These are phyloP conservation scores for Thamnophis sirtalis DNA, from an alignment of 2,113 vertebrate species.

Conservation along the genomic window DNA sequence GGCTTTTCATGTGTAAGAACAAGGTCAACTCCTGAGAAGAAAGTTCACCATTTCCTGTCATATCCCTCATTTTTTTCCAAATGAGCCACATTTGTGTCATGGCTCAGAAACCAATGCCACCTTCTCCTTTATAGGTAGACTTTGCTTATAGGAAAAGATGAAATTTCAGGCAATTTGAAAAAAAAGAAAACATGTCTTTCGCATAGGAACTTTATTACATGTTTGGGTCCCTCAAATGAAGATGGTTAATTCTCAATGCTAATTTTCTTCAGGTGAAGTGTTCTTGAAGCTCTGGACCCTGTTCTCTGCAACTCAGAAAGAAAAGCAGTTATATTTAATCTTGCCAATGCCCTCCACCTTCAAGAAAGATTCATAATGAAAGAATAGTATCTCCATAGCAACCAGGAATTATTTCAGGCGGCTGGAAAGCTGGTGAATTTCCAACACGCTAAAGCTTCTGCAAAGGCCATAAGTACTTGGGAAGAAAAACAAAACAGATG, in stretches of 20 bases:
- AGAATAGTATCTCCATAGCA: slow-evolving; percentile 78
- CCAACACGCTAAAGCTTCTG: slow-evolving; percentile 69
- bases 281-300: slow-evolving; percentile 58
- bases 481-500: slow-evolving; percentile 78
- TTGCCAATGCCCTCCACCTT: slow-evolving; percentile 78
- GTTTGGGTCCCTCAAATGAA: slow-evolving; percentile 47
- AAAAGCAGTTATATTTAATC: slow-evolving; percentile 72
- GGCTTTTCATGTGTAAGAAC: not conserved
- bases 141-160: not conserved
- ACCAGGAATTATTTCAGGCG: slow-evolving; percentile 70
- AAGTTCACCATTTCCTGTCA: not conserved
- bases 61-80: slow-evolving; percentile 40
- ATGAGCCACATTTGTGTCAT: not conserved
- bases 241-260: slow-evolving; percentile 41
- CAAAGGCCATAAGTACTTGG: slow-evolving; percentile 74
- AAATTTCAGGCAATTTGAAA: not conserved
- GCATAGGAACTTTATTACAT: slow-evolving; percentile 23
- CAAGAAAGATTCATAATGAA: slow-evolving; percentile 72
- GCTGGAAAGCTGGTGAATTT: slow-evolving; percentile 75
- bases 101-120: slow-evolving; percentile 21
- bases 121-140: slow-evolving; percentile 30
- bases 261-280: slow-evolving; percentile 61
- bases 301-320: slow-evolving; percentile 60
- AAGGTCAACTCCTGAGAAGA: not conserved
- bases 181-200: not conserved